These are phyloP conservation scores for Globicephala melas DNA, from an alignment of 2,113 vertebrate species.

Conservation along the genomic window DNA sequence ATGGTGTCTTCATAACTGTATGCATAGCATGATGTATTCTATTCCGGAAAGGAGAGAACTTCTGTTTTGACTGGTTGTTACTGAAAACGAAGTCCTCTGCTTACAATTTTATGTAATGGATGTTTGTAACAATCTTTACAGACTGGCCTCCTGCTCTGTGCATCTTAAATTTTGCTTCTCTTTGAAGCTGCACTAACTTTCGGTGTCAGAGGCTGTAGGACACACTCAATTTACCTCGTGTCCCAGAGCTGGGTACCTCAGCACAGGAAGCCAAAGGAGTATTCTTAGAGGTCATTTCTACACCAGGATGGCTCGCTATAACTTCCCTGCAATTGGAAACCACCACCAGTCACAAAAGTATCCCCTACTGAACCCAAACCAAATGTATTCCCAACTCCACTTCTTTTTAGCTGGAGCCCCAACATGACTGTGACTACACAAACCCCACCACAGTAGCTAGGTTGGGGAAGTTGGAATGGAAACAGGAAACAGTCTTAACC, in stretches of 20 bases:
- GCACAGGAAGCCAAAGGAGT: too few relatives aligned
- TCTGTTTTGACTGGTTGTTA: neutral
- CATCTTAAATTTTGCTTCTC: neutral
- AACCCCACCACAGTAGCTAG: neutral
- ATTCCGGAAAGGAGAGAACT: neutral
- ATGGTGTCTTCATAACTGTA: neutral
- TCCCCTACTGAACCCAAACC: neutral
- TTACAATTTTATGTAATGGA: neutral
- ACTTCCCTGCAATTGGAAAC: neutral
- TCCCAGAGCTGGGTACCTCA: neutral
- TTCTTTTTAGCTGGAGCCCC: neutral
- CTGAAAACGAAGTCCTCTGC: neutral
- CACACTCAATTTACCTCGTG: neutral
- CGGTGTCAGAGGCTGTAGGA: neutral
- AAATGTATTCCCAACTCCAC: neutral
- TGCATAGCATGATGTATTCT: neutral
- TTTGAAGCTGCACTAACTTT: neutral
- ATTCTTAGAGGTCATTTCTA: neutral
- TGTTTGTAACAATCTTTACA: neutral
- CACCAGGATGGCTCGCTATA: neutral
- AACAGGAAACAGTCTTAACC: slow-evolving; percentile 14
- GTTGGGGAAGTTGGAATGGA: neutral
- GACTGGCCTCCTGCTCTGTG: neutral
- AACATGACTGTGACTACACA: neutral
- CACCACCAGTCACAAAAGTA: neutral